Evolutionary conservation across 2,888 invertebrate species (phyloP), one percentile per base, ranked within the genome.

Genomic region (Pandemis cinnamomeana): DNA sequence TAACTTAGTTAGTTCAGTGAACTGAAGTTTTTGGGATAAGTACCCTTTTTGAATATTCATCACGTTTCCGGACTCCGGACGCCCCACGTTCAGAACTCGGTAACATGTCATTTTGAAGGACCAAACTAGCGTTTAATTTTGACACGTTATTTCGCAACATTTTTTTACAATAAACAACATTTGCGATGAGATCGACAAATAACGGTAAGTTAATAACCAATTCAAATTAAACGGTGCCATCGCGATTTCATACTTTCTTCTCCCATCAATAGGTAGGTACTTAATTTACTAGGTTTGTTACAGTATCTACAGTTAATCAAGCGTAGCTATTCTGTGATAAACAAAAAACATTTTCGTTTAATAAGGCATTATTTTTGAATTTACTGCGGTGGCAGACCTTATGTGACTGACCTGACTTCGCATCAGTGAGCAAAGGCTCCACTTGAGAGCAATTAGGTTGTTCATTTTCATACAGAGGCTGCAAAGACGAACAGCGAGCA

Each of bases 401-500:
- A 82, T 83, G 83, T 83, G 82, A 82, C 83, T 82, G 84, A 83
- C 58, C 58, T 58, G 11, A 58, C 5, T 10, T 11, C 89, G 88
- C 87, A 80, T 86, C 86, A 87, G 83, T 85, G 84, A 83, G 87
- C 88, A 87, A 84, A 87, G 84, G 86, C 82, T 83, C 82, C 82
- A 83, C 86, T 87, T 85, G 84, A 84, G 84, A 84, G 90, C 89
- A 91, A 91, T 91, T 90, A 91, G 20, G 73, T 66, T 74, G 87
- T 86, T 86, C 85, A 86, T 87, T 88, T 85, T 82, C 82, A 82
- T 81, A 83, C 83, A 82, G 83, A 83, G 82, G 81, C 79, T 80
- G 80, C 79, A 84, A 83, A 84, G 85, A 84, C 84, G 48, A 70
- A 70, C 15, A 64, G 41, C 55, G 44, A 58, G 55, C 64, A 48